Evolutionary conservation across 2,888 invertebrate genomes (phyloP).

Genomic region (Xiphydria camelus): DNA sequence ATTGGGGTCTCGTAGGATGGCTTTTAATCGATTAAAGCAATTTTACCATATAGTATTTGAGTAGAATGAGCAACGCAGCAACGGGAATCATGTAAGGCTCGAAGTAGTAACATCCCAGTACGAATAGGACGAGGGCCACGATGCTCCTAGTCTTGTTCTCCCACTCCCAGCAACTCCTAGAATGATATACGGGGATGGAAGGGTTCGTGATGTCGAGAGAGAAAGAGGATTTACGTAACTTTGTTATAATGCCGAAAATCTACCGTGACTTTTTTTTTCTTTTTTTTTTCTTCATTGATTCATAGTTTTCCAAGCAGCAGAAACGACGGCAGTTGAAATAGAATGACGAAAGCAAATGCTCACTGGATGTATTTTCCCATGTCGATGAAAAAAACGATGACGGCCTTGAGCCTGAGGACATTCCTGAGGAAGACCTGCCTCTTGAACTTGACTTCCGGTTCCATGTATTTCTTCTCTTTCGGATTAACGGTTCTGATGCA

Average conservation of each 20-base stretch:
- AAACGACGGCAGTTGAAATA: too few species aligned
- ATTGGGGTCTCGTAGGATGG: not conserved
- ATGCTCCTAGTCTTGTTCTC: slow-evolving; percentile 86
- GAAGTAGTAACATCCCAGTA: slow-evolving; percentile 89
- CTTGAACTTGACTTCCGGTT: slow-evolving; percentile 94
- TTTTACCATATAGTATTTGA: slow-evolving; percentile 71
- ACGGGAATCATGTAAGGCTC: slow-evolving; percentile 95
- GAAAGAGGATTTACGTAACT: too few species aligned
- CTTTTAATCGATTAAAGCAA: too few species aligned
- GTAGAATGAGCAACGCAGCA: slow-evolving; percentile 77
- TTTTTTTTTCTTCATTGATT: too few species aligned
- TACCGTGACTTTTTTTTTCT: slow-evolving; percentile 11
- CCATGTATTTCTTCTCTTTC: slow-evolving; percentile 92
- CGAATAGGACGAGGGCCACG: slow-evolving; percentile 81
- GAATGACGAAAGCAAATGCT: not conserved
- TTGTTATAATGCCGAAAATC: not conserved
- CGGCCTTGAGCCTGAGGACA: slow-evolving; percentile 87
- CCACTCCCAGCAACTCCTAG: slow-evolving; percentile 95
- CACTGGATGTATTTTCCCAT: slow-evolving; percentile 89
- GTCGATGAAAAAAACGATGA: slow-evolving; percentile 87
- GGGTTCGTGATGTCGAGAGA: not conserved
- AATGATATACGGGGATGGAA: slow-evolving; percentile 4
- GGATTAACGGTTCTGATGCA: slow-evolving; percentile 92
- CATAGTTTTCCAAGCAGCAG: too few species aligned
- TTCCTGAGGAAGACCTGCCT: slow-evolving; percentile 91